phyloP scores from a whole-genome alignment of 2,113 vertebrate genomes.

The Glareola pratincola region DNA sequence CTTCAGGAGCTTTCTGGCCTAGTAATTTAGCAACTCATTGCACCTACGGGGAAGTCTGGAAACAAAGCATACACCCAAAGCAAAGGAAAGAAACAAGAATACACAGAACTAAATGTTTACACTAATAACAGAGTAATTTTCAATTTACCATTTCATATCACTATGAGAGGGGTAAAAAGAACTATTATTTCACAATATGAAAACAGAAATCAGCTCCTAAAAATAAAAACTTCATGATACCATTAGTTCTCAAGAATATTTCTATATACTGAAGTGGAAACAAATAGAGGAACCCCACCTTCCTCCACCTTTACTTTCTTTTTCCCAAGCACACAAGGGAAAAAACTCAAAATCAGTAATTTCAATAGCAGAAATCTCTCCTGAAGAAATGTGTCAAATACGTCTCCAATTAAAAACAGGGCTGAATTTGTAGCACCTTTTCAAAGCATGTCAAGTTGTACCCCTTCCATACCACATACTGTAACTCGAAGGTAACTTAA shows the following conservation, averaged over 20 bases:
- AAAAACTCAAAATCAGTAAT: background rate
- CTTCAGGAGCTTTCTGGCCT: background rate
- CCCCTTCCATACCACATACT: background rate
- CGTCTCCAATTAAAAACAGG: background rate
- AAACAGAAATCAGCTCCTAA: background rate
- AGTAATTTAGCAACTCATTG: slow-evolving; percentile 1
- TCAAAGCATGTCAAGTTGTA: background rate
- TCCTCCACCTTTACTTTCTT: background rate
- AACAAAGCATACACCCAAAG: background rate
- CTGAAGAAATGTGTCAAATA: background rate
- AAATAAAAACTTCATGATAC: background rate
- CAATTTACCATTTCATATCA: background rate
- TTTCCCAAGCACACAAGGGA: background rate
- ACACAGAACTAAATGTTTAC: background rate
- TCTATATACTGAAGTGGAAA: background rate
- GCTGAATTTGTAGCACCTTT: background rate
- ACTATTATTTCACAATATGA: background rate
- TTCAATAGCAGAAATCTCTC: background rate
- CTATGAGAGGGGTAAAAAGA: background rate
- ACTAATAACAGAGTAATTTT: background rate
- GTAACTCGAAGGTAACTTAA: background rate
- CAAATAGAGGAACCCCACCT: background rate
- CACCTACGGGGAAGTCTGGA: background rate
- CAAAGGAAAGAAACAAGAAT: background rate
- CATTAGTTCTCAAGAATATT: background rate